Conservation (phyloP, 2,888 invertebrate genomes). For the Lepas anatifera region DNA sequence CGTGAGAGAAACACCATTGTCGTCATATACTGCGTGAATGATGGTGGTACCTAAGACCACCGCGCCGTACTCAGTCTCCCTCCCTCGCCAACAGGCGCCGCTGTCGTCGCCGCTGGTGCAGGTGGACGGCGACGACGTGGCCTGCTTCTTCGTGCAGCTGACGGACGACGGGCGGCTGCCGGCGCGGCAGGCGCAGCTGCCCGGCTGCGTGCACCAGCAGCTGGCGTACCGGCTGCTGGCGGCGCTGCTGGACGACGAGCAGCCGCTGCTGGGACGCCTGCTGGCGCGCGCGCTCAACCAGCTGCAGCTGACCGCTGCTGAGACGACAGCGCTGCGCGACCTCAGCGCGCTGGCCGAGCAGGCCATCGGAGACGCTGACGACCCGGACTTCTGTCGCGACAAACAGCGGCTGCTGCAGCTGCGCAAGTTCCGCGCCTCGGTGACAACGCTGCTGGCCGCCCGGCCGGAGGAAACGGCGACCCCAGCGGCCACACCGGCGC, state of each 20-base stretch:
- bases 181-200: neutral
- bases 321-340: neutral
- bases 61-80: too few species aligned
- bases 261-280: neutral
- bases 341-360: neutral
- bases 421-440: neutral
- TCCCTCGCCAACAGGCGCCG: slow-evolving; percentile 50
- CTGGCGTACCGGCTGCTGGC: slow-evolving; percentile 6
- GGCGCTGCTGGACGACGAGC: neutral
- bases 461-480: neutral
- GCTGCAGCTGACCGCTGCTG: neutral
- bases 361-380: neutral
- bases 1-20: too few species aligned
- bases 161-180: slow-evolving; percentile 35
- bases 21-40: too few species aligned
- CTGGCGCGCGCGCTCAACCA: slow-evolving; percentile 1
- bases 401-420: neutral
- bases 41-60: too few species aligned
- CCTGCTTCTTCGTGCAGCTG: slow-evolving; percentile 60
- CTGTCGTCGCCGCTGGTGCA: slow-evolving; percentile 58
- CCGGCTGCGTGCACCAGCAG: neutral
- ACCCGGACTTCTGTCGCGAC: neutral
- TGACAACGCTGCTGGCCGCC: neutral
- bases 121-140: slow-evolving; percentile 58
- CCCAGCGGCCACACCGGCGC: neutral